These are phyloP conservation scores for Sipha maydis DNA, from an alignment of 2,888 invertebrate genomes.

Conservation along the genomic window DNA sequence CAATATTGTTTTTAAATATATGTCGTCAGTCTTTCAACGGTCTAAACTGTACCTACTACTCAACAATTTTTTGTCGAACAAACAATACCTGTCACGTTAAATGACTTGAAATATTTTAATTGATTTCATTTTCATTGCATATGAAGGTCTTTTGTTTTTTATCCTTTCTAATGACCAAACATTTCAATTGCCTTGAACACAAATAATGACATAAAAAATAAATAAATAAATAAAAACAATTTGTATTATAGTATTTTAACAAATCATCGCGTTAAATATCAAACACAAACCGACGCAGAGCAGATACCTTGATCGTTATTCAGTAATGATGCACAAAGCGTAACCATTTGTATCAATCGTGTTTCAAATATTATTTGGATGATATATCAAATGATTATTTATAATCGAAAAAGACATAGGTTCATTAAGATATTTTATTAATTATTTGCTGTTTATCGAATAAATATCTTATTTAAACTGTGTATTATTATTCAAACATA, in stretches of 20 bases:
- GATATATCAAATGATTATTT: no score
- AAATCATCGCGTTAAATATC: neutral
- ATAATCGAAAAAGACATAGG: no score
- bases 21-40: no score
- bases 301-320: neutral
- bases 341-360: no score
- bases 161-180: constrained; percentile 30
- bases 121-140: neutral
- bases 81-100: neutral
- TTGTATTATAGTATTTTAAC: neutral
- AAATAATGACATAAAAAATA: neutral
- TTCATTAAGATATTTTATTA: no score
- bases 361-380: no score
- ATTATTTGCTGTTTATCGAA: no score
- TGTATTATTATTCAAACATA: no score
- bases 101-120: constrained; percentile 5
- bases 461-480: no score
- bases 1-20: neutral
- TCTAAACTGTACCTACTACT: neutral
- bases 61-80: neutral
- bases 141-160: neutral
- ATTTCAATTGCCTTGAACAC: constrained; percentile 18
- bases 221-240: neutral
- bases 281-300: neutral
- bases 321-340: neutral